Evolutionary conservation across 2,113 vertebrate genomes (phyloP).

Genomic region (Myotis davidii): DNA sequence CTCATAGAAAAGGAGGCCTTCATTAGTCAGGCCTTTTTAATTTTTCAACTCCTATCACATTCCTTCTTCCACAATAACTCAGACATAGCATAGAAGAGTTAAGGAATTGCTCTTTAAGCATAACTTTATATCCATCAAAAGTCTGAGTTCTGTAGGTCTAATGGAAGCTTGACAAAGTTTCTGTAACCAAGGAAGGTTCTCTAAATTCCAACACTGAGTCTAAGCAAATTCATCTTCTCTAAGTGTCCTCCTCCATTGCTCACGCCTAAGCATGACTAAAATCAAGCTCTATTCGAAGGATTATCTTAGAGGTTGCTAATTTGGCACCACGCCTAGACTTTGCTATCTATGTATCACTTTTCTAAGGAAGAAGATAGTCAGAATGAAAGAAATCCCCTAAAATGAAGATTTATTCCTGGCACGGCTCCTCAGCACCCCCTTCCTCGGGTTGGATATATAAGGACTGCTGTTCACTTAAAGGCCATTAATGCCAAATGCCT

Average conservation of each 20-base stretch:
- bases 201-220: neutral
- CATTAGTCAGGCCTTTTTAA: neutral
- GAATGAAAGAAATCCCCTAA: neutral
- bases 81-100: neutral
- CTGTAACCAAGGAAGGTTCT: neutral
- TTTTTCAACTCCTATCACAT: neutral
- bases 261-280: neutral
- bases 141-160: neutral
- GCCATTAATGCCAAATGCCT: neutral
- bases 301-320: neutral
- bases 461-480: neutral
- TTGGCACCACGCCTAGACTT: neutral
- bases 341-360: neutral
- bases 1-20: neutral
- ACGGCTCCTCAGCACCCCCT: fast-evolving
- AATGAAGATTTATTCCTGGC: neutral
- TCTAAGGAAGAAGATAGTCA: neutral
- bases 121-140: neutral
- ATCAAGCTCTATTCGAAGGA: neutral
- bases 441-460: fast-evolving
- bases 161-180: neutral
- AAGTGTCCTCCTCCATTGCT: neutral
- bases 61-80: neutral
- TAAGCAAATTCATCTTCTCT: neutral
- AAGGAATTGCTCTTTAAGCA: neutral